Conservation (phyloP, 2,888 invertebrate genomes). For the Mesoligia furuncula region DNA sequence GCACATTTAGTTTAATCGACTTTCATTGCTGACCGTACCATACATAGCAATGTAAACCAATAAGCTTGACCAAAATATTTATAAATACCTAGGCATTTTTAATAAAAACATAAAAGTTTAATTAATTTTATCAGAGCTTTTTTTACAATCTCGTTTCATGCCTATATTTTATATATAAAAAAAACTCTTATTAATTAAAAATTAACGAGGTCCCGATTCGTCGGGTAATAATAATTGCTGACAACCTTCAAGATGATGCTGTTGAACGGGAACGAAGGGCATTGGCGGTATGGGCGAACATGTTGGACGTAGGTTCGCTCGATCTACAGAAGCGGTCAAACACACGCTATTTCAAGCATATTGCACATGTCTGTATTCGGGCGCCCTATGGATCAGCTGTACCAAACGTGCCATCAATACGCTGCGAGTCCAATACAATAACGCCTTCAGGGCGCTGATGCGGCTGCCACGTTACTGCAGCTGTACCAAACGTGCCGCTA, state of each 20-base stretch:
- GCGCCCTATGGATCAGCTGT: not conserved
- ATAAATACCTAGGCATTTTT: constrained; percentile 22
- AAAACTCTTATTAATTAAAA: constrained; percentile 9
- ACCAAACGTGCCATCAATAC: not conserved
- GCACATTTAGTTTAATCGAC: not conserved
- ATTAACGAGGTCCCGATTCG: too few species aligned
- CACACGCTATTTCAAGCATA: not conserved
- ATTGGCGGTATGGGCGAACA: too few species aligned
- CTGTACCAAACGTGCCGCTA: too few species aligned
- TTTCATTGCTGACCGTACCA: not conserved
- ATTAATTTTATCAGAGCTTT: constrained; percentile 13
- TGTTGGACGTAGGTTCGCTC: too few species aligned
- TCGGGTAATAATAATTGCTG: too few species aligned
- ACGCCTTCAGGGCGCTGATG: not conserved
- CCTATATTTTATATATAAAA: not conserved
- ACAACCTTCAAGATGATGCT: too few species aligned
- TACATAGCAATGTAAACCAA: constrained; percentile 12
- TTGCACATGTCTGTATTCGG: not conserved
- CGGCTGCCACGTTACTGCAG: not conserved
- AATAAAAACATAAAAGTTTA: constrained; percentile 22
- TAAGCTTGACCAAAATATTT: constrained; percentile 19
- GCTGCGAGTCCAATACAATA: not conserved
- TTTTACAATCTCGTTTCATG: constrained; percentile 5
- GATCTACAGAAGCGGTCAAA: too few species aligned
- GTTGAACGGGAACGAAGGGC: too few species aligned